phyloP scores from a whole-genome alignment of 2,797 vertebrate genomes.

The Premnoplex brunnescens region DNA sequence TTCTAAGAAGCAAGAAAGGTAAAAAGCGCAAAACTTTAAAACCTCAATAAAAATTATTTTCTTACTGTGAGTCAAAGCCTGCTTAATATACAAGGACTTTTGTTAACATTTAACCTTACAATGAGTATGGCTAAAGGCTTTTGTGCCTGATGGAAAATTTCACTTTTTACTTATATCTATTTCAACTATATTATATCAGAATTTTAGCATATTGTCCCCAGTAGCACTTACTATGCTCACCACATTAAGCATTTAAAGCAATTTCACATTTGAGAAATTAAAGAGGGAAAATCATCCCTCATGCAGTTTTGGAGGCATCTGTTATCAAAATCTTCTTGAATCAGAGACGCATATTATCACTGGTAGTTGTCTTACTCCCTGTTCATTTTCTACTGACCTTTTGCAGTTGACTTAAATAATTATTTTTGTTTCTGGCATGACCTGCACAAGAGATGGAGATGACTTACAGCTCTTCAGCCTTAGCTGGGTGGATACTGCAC shows the following conservation, averaged over 20 bases:
- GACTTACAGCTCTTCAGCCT: background rate
- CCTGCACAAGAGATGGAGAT: background rate
- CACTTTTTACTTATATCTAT: background rate
- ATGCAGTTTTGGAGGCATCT: background rate
- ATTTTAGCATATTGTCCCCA: background rate
- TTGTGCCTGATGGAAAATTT: background rate
- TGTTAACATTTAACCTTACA: background rate
- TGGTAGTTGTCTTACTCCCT: background rate
- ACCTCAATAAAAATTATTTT: background rate
- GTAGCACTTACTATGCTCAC: background rate
- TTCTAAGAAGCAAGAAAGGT: background rate
- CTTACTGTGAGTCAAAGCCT: background rate
- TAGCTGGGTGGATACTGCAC: background rate
- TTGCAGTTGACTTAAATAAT: background rate
- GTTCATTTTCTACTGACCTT: background rate
- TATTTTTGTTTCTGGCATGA: background rate
- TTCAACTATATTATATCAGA: background rate
- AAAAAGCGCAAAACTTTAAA: background rate
- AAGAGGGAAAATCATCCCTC: background rate
- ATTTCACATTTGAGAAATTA: background rate
- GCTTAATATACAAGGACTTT: background rate
- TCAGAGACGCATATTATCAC: background rate
- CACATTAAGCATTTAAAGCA: background rate
- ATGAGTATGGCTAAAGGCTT: background rate
- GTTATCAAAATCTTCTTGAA: background rate